Conservation (phyloP, 2,888 invertebrate species). For the Galerucella nymphaeae region DNA sequence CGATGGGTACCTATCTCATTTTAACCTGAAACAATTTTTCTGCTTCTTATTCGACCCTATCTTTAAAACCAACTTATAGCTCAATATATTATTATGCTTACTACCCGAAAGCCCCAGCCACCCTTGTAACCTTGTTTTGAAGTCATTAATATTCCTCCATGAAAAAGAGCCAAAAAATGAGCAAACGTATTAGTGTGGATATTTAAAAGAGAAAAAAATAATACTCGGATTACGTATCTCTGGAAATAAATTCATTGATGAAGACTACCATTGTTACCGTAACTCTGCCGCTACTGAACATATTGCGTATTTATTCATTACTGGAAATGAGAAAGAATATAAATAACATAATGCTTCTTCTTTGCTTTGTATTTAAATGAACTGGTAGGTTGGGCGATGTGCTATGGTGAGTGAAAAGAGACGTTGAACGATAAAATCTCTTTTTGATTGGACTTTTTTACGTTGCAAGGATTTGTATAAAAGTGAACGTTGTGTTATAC, state of each 20-base stretch:
- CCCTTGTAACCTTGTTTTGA: conserved; percentile 13
- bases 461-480: background rate
- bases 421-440: background rate
- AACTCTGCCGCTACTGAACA: background rate
- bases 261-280: conserved; percentile 3
- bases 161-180: conserved; percentile 8
- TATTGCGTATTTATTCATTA: conserved; percentile 1
- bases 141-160: conserved; percentile 3
- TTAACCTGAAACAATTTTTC: too few relatives aligned
- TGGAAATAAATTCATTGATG: conserved; percentile 6
- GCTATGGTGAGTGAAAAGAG: background rate
- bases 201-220: conserved; percentile 9
- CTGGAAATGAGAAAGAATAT: background rate
- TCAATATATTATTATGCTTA: conserved; percentile 3
- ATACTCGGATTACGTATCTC: conserved; percentile 8
- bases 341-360: background rate
- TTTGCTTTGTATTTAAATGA: background rate
- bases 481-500: background rate
- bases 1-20: too few relatives aligned
- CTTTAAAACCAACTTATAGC: background rate
- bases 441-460: background rate
- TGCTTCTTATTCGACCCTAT: background rate
- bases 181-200: conserved; percentile 10
- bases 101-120: background rate
- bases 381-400: background rate